These are phyloP conservation scores for Hemistola chrysoprasaria DNA, from an alignment of 2,888 invertebrate genomes.

Conservation along the genomic window DNA sequence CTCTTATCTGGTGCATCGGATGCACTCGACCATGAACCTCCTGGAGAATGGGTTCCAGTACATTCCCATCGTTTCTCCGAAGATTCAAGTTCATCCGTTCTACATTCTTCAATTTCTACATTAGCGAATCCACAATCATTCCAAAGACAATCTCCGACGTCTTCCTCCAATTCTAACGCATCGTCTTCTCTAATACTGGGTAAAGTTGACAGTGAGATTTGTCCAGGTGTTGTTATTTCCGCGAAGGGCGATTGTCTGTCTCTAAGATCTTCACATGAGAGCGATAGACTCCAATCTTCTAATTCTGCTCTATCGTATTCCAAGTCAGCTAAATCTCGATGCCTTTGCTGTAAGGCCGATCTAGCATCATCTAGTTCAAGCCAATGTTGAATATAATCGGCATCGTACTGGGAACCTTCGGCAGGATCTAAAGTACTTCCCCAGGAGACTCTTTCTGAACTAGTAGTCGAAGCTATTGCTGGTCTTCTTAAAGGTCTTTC, in stretches of 20 bases:
- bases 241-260: conserved; percentile 78
- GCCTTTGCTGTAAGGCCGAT: conserved; percentile 85
- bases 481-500: conserved; percentile 83
- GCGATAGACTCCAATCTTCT: conserved; percentile 90
- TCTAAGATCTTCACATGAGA: conserved; percentile 86
- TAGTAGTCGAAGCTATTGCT: conserved; percentile 77
- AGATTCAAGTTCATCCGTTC: conserved; percentile 73
- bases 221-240: conserved; percentile 82
- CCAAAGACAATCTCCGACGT: conserved; percentile 88
- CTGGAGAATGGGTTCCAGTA: conserved; percentile 80
- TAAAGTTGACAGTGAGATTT: conserved; percentile 84
- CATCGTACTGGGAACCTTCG: conserved; percentile 85
- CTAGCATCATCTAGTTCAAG: conserved; percentile 87
- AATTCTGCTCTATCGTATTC: conserved; percentile 89
- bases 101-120: conserved; percentile 85
- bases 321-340: conserved; percentile 85
- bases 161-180: conserved; percentile 87
- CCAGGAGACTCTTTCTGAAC: conserved; percentile 81
- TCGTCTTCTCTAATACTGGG: conserved; percentile 89
- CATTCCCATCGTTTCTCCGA: conserved; percentile 86
- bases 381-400: conserved; percentile 90
- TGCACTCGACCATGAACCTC: conserved; percentile 83
- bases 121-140: conserved; percentile 88
- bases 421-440: conserved; percentile 81
- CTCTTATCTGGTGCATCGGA: conserved; percentile 85